Conservation (phyloP, 2,113 vertebrate genomes). For the Hippocampus guttulatus region DNA sequence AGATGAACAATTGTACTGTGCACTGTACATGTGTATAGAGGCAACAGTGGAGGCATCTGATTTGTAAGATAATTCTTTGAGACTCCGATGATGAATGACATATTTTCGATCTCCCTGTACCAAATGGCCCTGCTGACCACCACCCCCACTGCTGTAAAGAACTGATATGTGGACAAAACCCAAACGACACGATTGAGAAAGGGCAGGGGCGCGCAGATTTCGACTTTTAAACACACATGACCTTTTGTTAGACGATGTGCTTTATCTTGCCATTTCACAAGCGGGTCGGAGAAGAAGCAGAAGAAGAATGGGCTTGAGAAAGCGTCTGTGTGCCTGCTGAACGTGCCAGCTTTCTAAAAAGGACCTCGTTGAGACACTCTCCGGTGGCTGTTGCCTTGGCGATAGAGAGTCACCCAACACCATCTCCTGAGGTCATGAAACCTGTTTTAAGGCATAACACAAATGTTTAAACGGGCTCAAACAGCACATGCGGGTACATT, state of each 20-base stretch:
- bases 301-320: conserved; percentile 36
- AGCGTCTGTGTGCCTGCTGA: conserved; percentile 6
- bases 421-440: background rate
- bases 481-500: background rate
- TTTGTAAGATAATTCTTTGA: too few species aligned
- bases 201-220: background rate
- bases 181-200: conserved; percentile 12
- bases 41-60: too few species aligned
- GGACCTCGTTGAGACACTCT: background rate
- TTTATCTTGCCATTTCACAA: conserved; percentile 56
- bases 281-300: conserved; percentile 14
- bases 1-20: too few species aligned
- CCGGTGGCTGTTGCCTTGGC: conserved; percentile 28
- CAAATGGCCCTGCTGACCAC: background rate
- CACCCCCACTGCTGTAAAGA: background rate
- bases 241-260: conserved; percentile 38
- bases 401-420: background rate
- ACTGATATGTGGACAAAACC: background rate
- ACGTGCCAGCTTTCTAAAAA: conserved; percentile 22
- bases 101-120: background rate
- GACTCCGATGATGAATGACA: background rate
- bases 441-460: background rate
- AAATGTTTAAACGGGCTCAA: background rate
- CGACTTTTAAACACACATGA: conserved; percentile 6
- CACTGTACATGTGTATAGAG: too few species aligned